Evolutionary conservation across 2,888 invertebrate species (phyloP).

Genomic region (Lochmaea crataegi): DNA sequence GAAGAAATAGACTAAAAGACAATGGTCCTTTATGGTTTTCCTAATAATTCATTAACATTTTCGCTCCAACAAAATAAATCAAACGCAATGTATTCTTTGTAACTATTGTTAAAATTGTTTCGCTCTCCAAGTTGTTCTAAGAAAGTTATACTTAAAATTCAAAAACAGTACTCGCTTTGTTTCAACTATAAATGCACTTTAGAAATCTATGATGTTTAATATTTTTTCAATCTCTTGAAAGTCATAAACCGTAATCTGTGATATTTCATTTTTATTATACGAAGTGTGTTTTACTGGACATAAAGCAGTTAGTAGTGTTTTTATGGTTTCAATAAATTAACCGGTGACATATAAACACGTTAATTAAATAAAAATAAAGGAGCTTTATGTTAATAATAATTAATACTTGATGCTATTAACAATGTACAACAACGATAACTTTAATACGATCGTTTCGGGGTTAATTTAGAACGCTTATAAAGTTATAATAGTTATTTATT

Average conservation of each 20-base stretch:
- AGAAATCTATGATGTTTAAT: background rate
- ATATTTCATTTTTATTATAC: constrained; percentile 21
- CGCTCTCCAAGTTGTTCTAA: background rate
- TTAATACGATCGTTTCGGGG: no score
- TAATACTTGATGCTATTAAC: background rate
- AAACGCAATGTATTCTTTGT: background rate
- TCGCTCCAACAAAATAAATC: background rate
- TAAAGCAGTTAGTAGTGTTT: constrained; percentile 24
- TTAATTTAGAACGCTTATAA: background rate
- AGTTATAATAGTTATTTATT: no score
- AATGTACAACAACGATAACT: background rate
- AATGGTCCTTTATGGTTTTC: no score
- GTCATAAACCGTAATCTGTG: constrained; percentile 10
- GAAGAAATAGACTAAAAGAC: no score
- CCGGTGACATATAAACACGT: constrained; percentile 21
- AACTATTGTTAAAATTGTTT: background rate
- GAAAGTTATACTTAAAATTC: background rate
- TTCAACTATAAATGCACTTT: background rate
- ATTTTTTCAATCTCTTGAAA: background rate
- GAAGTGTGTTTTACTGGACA: constrained; percentile 25
- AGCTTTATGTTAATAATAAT: constrained; percentile 9
- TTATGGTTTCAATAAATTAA: constrained; percentile 25
- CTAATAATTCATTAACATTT: background rate
- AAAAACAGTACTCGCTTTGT: background rate
- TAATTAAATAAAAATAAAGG: constrained; percentile 23